Conservation (phyloP, 2,113 vertebrate species). For the Cheilinus undulatus region DNA sequence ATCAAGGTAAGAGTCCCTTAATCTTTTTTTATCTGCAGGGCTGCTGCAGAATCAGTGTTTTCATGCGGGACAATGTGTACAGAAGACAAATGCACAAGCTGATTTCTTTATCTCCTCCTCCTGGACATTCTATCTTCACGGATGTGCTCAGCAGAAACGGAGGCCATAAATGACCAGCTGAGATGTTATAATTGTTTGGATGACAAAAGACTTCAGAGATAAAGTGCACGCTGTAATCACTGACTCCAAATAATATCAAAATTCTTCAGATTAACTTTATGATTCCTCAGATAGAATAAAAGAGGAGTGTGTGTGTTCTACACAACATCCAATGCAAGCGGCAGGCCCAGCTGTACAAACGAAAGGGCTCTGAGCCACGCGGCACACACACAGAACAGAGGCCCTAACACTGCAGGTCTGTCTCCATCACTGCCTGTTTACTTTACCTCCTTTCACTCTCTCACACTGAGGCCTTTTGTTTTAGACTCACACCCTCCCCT, state of each 20-base stretch:
- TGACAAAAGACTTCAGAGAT: conserved; percentile 40
- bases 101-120: conserved; percentile 57
- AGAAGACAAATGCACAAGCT: conserved; percentile 1
- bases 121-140: conserved; percentile 11
- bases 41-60: background rate
- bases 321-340: conserved; percentile 52
- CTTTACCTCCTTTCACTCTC: conserved; percentile 90
- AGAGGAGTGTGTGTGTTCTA: conserved; percentile 36
- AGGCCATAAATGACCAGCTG: conserved; percentile 38
- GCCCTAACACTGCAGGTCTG: conserved; percentile 87
- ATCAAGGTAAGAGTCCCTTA: background rate
- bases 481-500: conserved; percentile 50
- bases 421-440: conserved; percentile 90
- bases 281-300: background rate
- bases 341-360: conserved; percentile 92
- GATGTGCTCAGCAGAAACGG: conserved; percentile 56
- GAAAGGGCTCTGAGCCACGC: conserved; percentile 78
- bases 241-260: conserved; percentile 17
- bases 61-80: background rate
- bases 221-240: background rate
- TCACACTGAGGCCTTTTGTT: conserved; percentile 91
- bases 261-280: conserved; percentile 42
- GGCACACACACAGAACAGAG: conserved; percentile 74
- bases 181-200: conserved; percentile 25
- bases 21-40: too few species aligned